Base-by-base conservation (phyloP, 64 coral and sea anemone species). In the Porites australiensis region DNA sequence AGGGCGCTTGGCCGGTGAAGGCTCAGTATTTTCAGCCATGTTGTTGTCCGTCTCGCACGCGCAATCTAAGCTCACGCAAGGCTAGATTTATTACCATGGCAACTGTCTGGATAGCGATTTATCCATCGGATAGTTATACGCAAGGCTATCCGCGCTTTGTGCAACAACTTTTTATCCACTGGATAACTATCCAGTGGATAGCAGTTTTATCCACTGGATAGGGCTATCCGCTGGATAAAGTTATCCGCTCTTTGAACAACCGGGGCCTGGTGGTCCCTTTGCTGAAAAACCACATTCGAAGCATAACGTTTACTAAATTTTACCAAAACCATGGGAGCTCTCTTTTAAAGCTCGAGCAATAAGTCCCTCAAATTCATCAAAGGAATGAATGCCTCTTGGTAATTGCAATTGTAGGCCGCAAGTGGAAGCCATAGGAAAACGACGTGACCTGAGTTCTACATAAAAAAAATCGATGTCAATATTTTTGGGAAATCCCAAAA, bases 231-330 rank as follows among this genome's bases (percentile, higher is more conserved):
- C 52, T 20, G 15, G 67, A 72, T 87, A 87, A 54, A 72, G 50
- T 87, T 72, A 87, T 87, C 68, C 19, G 67, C 65, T 51, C 71
- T 87, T 87, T 87, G 84, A 87, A 87, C 68, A 87, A 87, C 65
- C 84, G 68, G 84, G 67, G 65, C n/a, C 8, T 79, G 19, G 50
- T n/a, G n/a, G n/a, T n/a, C n/a, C n/a, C n/a, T n/a, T n/a, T n/a
- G n/a, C n/a, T n/a, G n/a, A n/a, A n/a, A n/a, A n/a, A n/a, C n/a
- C n/a, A n/a, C n/a, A n/a, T n/a, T n/a, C n/a, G n/a, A n/a, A n/a
- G n/a, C n/a, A n/a, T n/a, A 37, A 37, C 27, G 27, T 57, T 57
- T 9, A 9, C 53, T 52, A 54, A 19, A 77, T 47, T 18, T 77
- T 51, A 6, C 74, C 74, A 16, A 77, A 77, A 49, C 53, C 74